Evolutionary conservation across 2,113 vertebrate genomes (phyloP), one percentile per base, ranked within the genome.

Genomic region (Martes martes): DNA sequence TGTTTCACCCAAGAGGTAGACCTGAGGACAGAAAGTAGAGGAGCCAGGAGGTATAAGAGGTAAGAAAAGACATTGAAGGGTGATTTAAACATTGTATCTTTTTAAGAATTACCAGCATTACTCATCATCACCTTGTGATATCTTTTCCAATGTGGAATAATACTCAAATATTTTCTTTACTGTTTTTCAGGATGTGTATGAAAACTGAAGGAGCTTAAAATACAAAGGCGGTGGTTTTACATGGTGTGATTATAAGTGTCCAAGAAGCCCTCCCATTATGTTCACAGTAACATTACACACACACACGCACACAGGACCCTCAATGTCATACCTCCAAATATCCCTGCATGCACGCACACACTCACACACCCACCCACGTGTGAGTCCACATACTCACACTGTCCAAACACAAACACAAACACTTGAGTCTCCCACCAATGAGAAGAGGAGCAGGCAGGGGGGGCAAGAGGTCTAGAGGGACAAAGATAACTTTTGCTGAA

Each of bases 341-440:
- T 28, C 10, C 59, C 42, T 24, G 26, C 0, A 28, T 18, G 63
- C 18, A 55, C 21, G 4, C 14, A 39, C 2, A 31, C 57, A 55
- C 52, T 55, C 19, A 5, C 11, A 52, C 2, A 67, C 21, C 71
- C 59, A 88, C 1, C 0, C 26, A n/a, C 7, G 69, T 4, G 59
- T 24, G 59, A 61, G 23, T 7, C 1, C 16, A 63, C 11, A 26
- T 23, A 18, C 9, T 73, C 10, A 24, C 14, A 31, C 0, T 3
- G 7, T 47, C 6, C 26, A 21, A 14, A 76, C n/a, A 18, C 2
- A 65, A 65, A 31, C 61, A 31, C 63, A 31, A 15, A 87, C 4
- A 7, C 55, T n/a, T 13, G 36, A 23, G 10, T 24, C 42, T 63
- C 18, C 2, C 16, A 11, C 0, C 0, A 19, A 8, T 3, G 21